These are phyloP conservation scores for Triplophysa yarkandensis DNA, from an alignment of 2,797 vertebrate genomes.

Conservation along the genomic window DNA sequence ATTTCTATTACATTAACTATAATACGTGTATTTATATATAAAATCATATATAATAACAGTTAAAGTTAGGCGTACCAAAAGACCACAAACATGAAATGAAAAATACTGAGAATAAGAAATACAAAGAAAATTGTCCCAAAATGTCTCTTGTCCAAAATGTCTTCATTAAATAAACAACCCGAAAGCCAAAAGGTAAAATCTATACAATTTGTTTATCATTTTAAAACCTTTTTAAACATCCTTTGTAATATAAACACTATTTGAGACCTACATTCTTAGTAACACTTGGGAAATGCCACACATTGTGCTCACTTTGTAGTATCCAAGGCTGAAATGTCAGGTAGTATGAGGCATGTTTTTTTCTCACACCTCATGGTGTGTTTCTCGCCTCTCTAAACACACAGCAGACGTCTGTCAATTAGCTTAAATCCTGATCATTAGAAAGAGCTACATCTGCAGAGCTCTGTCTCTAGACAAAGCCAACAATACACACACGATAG, in stretches of 20 bases:
- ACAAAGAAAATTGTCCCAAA: neutral
- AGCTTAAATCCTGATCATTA: slow-evolving; percentile 14
- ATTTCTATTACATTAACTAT: neutral
- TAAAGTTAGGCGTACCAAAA: neutral
- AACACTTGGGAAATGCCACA: slow-evolving; percentile 22
- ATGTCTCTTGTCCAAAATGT: neutral
- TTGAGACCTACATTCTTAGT: slow-evolving; percentile 7
- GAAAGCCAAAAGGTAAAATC: neutral
- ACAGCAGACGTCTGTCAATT: slow-evolving; percentile 1
- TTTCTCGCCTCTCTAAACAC: neutral
- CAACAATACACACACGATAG: slow-evolving; percentile 4
- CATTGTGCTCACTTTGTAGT: neutral
- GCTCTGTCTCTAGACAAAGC: neutral
- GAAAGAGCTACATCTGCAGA: neutral
- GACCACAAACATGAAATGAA: neutral
- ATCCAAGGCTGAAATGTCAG: slow-evolving; percentile 27
- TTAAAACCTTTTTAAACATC: neutral
- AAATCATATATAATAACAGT: neutral
- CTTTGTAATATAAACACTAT: neutral
- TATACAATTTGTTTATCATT: neutral
- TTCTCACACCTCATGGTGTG: neutral
- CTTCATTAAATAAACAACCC: neutral
- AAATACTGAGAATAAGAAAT: neutral
- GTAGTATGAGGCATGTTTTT: neutral
- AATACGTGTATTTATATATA: slow-evolving; percentile 1